Evolutionary conservation across 2,888 invertebrate species (phyloP).

Genomic region (Sialis lutaria): DNA sequence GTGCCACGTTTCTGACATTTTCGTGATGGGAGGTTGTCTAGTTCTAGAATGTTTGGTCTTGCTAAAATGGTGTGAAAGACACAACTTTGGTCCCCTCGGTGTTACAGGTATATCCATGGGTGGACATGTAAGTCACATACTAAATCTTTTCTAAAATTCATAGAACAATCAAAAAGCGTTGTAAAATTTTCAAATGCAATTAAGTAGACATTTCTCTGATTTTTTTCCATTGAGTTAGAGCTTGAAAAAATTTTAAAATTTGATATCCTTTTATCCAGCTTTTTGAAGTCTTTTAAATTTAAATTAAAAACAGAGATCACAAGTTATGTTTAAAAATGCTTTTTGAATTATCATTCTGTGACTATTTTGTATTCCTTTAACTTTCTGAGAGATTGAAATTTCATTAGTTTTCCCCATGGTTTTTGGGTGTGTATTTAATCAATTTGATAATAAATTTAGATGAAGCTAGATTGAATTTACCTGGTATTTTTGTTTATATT

Average conservation of each 20-base stretch:
- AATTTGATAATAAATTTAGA: too few relatives aligned
- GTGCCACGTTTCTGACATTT: slow-evolving; percentile 91
- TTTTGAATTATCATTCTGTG: too few relatives aligned
- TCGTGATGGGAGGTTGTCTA: slow-evolving; percentile 96
- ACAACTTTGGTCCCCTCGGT: slow-evolving; percentile 85
- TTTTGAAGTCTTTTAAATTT: neutral
- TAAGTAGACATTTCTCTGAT: too few relatives aligned
- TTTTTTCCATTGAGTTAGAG: too few relatives aligned
- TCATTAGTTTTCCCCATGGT: too few relatives aligned
- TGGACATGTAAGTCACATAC: slow-evolving; percentile 63
- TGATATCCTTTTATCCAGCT: neutral
- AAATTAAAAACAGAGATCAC: neutral
- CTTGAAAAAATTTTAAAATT: too few relatives aligned
- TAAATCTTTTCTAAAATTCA: neutral
- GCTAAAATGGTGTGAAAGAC: slow-evolving; percentile 83
- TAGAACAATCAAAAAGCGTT: neutral
- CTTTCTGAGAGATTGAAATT: too few relatives aligned
- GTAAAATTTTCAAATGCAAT: too few relatives aligned
- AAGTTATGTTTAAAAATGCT: too few relatives aligned
- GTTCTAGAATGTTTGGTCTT: slow-evolving; percentile 84
- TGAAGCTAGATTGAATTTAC: too few relatives aligned
- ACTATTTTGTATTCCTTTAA: too few relatives aligned
- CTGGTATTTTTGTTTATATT: neutral
- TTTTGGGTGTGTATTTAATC: too few relatives aligned
- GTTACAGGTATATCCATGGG: slow-evolving; percentile 96